Evolutionary conservation across 2,113 vertebrate genomes (phyloP), one percentile per base, ranked within the genome.

Genomic region (Verasper variegatus): DNA sequence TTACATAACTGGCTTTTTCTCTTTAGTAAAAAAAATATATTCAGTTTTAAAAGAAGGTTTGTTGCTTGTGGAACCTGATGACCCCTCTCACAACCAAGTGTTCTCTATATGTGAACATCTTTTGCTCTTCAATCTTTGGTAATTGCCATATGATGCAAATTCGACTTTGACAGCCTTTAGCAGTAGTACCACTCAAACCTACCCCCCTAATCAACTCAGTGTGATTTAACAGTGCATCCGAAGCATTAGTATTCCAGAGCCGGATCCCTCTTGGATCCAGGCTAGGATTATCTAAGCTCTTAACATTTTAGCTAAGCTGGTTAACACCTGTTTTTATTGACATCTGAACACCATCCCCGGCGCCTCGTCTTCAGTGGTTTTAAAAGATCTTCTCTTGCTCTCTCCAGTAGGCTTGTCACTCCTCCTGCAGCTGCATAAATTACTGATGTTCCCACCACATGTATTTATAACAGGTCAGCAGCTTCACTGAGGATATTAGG

Each of bases 291-390:
- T 89, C 86, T 76, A 37, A 89, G 91, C 84, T 87, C 83, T 93
- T 91, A 93, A 93, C 91, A 90, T 93, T 87, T 93, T 85, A 85
- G 88, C 90, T 94, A 91, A 93, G 88, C 92, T 93, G 90, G 90
- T 94, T 94, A 94, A 94, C 93, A 94, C 93, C 92, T 95, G 93
- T 94, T 94, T 94, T 93, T 94, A 94, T 94, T 94, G 94, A 94
- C 90, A 91, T 92, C 75, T 65, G 78, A 90, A 81, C 81, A 82
- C 83, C 87, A 89, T 89, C 76, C 73, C 55, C 35, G 71, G 75
- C 62, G 54, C 63, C 75, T 82, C 70, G 18, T 86, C 82, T 88
- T 76, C 80, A 64, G 59, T 58, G 76, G 84, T 80, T 88, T 91
- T 75, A 91, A 82, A 80, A 83, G 75, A 82, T 91, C 68, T 80